Base-by-base conservation (phyloP, 1,140 invertebrate genomes). In the Leguminivora glycinivorella region DNA sequence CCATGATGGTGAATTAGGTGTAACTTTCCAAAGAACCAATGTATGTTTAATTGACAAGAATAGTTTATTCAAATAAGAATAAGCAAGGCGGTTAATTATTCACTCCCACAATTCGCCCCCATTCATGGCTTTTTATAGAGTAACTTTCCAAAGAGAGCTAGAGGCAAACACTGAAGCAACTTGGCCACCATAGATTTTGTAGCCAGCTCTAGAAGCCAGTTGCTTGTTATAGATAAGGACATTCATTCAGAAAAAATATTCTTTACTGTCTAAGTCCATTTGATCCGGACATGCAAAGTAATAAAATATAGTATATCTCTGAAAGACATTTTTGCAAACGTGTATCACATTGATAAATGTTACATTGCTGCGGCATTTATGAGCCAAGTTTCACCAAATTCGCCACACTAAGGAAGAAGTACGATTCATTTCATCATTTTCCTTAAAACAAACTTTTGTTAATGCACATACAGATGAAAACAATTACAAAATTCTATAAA, bases 11-110 rank as follows among this genome's bases (percentile, higher is more conserved):
- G 25, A 31, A 63, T 63, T 63, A 26, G 22, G 58, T 26, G 34
- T 56, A 31, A 29, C 17, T 63, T 63, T 17, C 17, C 25, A 31
- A 63, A 63, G 31, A 31, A 63, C 22, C 26, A 63, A 63, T 63
- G 47, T 19, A 52, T 52, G 47, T 52, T 52, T 52, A 63, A 63
- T 63, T 63, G 58, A 63, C 58, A 63, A 63, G 24, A 63, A 63
- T 31, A 63, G 58, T 63, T 63, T 63, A 63, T 10, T 14, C 29
- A 17, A 34, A 26, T 29, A 5, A 31, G n/a, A 63, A 63, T 43
- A 43, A 43, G 6, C 5, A 43, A 43, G n/a, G 5, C 12, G 34
- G 34, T 7, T 38, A 1, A 38, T 38, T 38, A 38, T 38, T 38
- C 4, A 38, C 10, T 2, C 14, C 34, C 34, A 38, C 10, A 38